A percentile compares a stretch with the other conserved stretches of the same genome.
Conservation (phyloP, 1,140 invertebrate species). For the Apis dorsata region DNA sequence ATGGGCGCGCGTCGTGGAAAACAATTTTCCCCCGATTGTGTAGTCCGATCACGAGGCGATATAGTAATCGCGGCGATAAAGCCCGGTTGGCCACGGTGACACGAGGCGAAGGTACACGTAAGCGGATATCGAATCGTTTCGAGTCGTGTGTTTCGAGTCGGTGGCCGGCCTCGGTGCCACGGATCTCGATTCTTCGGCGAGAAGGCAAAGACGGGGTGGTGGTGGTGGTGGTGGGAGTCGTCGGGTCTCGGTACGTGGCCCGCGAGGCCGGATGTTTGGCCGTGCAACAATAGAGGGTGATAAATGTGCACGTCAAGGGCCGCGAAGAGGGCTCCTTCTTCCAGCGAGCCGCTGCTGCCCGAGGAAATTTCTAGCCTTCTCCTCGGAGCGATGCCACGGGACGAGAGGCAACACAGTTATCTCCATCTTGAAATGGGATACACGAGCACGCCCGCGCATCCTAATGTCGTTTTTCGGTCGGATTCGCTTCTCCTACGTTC, state of each 20-base stretch:
- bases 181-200: slow-evolving; percentile 70
- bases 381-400: slow-evolving; percentile 52
- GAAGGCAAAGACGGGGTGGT: background rate
- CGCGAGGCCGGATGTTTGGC: slow-evolving; percentile 75
- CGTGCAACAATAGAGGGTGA: slow-evolving; percentile 75
- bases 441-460: slow-evolving; percentile 72
- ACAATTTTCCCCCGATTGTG: slow-evolving; percentile 33
- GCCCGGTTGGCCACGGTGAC: slow-evolving; percentile 1
- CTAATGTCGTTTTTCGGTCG: slow-evolving; percentile 71
- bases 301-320: slow-evolving; percentile 74
- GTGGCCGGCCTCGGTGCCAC: slow-evolving; percentile 53
- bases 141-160: slow-evolving; percentile 5
- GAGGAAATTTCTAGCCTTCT: slow-evolving; percentile 57
- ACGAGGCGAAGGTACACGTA: background rate
- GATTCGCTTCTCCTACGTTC: slow-evolving; percentile 19
- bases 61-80: slow-evolving; percentile 11
- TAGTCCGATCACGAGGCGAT: background rate
- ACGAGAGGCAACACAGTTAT: slow-evolving; percentile 65
- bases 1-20: slow-evolving; percentile 4
- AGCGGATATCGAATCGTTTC: background rate
- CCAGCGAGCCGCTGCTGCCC: slow-evolving; percentile 59
- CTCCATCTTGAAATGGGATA: slow-evolving; percentile 79
- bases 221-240: slow-evolving; percentile 29
- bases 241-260: slow-evolving; percentile 58
- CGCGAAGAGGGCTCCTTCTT: slow-evolving; percentile 69